Evolutionary conservation across 2,113 vertebrate genomes (phyloP).

Genomic region (Tylochromis polylepis): DNA sequence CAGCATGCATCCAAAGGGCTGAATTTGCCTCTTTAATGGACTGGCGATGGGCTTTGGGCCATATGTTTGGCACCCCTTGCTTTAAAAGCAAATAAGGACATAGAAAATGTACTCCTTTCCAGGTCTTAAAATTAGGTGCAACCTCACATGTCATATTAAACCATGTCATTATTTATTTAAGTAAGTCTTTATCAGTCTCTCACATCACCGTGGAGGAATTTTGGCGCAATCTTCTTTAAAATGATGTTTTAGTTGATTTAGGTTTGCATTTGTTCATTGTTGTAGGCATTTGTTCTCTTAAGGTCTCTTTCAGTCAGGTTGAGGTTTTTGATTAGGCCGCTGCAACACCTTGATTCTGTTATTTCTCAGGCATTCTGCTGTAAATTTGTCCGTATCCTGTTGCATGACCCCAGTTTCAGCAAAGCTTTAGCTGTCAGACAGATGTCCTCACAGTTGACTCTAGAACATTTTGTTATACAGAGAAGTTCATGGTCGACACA

Average conservation of each 20-base stretch:
- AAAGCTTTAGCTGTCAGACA: neutral
- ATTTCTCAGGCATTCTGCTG: neutral
- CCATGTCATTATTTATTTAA: neutral
- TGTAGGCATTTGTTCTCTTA: neutral
- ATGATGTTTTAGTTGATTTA: neutral
- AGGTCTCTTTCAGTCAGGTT: neutral
- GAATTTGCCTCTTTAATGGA: neutral
- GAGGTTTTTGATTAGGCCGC: neutral
- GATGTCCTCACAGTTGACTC: too few relatives aligned
- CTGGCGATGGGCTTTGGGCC: neutral
- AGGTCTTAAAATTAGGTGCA: neutral
- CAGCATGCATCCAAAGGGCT: fast-evolving
- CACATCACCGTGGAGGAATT: neutral
- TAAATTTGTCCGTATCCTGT: neutral
- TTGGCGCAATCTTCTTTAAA: neutral
- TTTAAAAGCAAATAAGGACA: neutral
- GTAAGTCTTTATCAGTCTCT: neutral
- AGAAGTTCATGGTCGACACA: neutral
- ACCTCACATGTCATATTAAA: neutral
- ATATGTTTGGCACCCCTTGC: neutral
- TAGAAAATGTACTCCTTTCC: neutral
- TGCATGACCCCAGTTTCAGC: neutral
- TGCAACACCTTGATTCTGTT: neutral
- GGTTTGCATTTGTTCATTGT: too few relatives aligned
- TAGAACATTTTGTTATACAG: neutral